Evolutionary conservation across 2,113 vertebrate genomes (phyloP), one percentile per base, ranked within the genome.

Genomic region (Sula dactylatra): DNA sequence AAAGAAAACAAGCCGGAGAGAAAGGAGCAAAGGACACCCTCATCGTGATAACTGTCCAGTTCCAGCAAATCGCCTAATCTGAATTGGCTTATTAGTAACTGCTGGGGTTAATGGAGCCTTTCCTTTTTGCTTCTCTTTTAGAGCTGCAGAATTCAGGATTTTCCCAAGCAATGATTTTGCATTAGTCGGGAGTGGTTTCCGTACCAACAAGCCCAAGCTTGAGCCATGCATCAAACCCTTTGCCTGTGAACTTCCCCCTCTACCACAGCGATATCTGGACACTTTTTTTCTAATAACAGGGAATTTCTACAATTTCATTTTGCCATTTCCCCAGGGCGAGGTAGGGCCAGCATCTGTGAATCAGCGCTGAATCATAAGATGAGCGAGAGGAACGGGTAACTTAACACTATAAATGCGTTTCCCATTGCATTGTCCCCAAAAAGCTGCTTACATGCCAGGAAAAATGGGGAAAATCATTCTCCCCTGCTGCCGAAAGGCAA

Each of bases 181-280:
- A 26, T 47, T 64, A 26, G 83, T 88, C 7, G 4, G 27, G 40
- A 65, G 44, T 31, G 26, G 6, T 83, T 93, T 88, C 47, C 71
- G 38, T 47, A 87, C 27, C 77, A 64, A 25, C 40, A 64, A 90
- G 26, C 56, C 50, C 2, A 0, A 82, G 19, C 18, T 18, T 11
- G 29, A 77, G 54, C 49, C 2, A 1, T 22, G 38, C 64, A 31
- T 38, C 50, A 56, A 91, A 58, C 52, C 24, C 34, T 76, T 32
- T 0, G 0, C 31, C 21, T 74, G 34, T 1, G 2, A 62, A 14
- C 29, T 62, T 9, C 42, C 66, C 25, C 47, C 44, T 76, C 1
- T 3, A 27, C 44, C 34, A 36, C 40, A 80, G 40, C 4, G 1
- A 38, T 29, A 74, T 45, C 59, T 55, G 56, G 49, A 52, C 0